Conservation (phyloP, 2,888 invertebrate genomes). For the Meiosimyza platycephala region DNA sequence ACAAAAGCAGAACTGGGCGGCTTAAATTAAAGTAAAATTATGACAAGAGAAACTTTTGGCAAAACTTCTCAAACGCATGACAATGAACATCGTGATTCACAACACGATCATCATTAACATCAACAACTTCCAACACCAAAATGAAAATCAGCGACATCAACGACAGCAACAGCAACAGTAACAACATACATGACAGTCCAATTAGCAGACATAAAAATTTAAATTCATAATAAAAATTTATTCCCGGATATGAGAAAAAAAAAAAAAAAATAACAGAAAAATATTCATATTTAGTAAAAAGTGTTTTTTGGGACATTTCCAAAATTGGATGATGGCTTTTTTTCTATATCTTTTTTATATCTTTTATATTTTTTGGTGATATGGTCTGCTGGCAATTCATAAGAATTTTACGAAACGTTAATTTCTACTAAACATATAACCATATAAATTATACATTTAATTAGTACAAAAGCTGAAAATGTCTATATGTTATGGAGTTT, state of each 20-base stretch:
- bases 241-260: background rate
- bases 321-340: too few species aligned
- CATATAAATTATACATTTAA: too few species aligned
- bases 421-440: constrained; percentile 60
- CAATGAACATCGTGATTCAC: too few species aligned
- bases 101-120: background rate
- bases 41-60: background rate
- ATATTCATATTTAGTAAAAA: too few species aligned
- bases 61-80: background rate
- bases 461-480: too few species aligned
- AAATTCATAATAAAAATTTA: constrained; percentile 5
- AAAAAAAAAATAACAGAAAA: too few species aligned
- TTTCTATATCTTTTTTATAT: background rate
- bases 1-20: background rate
- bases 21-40: background rate
- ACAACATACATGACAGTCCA: constrained; percentile 17
- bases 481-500: too few species aligned
- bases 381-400: constrained; percentile 56
- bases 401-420: constrained; percentile 62
- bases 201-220: constrained; percentile 23
- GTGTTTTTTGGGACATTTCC: too few species aligned
- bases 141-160: background rate
- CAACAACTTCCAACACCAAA: background rate
- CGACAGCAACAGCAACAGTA: background rate
- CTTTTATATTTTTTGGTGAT: constrained; percentile 1